phyloP scores from a whole-genome alignment of 2,113 vertebrate genomes.

The Pionites leucogaster region DNA sequence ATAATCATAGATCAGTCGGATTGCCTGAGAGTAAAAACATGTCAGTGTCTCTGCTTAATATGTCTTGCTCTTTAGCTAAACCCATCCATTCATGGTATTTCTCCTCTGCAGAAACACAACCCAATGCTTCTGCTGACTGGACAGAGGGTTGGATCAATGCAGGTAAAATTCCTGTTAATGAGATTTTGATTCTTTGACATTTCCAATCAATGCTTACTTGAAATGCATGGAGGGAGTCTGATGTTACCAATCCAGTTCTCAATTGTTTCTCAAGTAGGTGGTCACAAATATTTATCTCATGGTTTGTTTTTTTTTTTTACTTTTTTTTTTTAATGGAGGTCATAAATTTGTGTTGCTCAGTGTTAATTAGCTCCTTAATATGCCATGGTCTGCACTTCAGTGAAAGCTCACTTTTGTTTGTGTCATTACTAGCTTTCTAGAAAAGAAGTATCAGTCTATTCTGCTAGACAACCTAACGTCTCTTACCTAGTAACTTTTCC shows the following conservation, averaged over 20 bases:
- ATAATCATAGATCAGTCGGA: not conserved
- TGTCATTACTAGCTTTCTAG: not conserved
- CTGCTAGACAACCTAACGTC: not conserved
- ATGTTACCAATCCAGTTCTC: conserved; percentile 8
- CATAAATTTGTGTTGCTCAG: not conserved
- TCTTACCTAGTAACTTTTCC: not conserved
- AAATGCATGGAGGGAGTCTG: conserved; percentile 32
- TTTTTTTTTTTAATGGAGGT: not conserved
- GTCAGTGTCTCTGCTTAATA: not conserved
- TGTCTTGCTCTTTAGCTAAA: not conserved
- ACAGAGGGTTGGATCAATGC: conserved; percentile 37
- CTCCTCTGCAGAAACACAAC: not conserved
- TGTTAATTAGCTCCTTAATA: conserved; percentile 32
- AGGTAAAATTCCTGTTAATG: conserved; percentile 57
- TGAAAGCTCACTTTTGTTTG: not conserved
- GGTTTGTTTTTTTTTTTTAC: too few species aligned
- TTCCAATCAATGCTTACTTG: conserved; percentile 44
- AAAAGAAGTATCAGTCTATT: not conserved
- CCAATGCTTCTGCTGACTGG: conserved; percentile 7
- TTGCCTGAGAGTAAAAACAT: not conserved
- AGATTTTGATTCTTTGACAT: conserved; percentile 62
- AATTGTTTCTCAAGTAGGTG: conserved; percentile 19
- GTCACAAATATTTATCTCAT: not conserved
- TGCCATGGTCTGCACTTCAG: not conserved
- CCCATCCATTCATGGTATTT: not conserved